Evolutionary conservation across 1,140 invertebrate genomes (phyloP).

Genomic region (Drosophila murphyi): DNA sequence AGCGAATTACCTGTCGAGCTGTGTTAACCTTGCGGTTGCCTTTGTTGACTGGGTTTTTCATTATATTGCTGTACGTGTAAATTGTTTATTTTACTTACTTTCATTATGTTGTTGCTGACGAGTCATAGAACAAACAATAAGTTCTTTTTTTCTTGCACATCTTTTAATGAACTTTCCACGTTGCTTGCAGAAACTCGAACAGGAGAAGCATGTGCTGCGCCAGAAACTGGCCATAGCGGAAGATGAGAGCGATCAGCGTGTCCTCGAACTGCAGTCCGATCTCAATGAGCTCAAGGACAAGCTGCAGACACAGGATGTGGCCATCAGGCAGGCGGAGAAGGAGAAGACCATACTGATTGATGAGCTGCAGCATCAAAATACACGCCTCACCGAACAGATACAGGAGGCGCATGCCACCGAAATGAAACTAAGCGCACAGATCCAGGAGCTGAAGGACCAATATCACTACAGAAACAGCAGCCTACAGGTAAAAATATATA

Average conservation of each 20-base stretch:
- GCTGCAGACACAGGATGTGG: slow-evolving; percentile 85
- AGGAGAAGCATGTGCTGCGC: slow-evolving; percentile 94
- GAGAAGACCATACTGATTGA: slow-evolving; percentile 92
- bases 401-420: slow-evolving; percentile 93
- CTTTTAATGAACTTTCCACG: slow-evolving; percentile 71
- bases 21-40: slow-evolving; percentile 71
- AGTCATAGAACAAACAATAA: slow-evolving; percentile 72
- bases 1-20: slow-evolving; percentile 32
- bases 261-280: slow-evolving; percentile 94
- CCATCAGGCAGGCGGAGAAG: slow-evolving; percentile 89
- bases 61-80: slow-evolving; percentile 48
- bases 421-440: slow-evolving; percentile 91
- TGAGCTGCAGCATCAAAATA: slow-evolving; percentile 96
- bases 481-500: slow-evolving; percentile 85
- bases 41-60: slow-evolving; percentile 36
- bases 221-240: slow-evolving; percentile 93
- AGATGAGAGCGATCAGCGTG: slow-evolving; percentile 94
- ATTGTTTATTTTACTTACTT: slow-evolving; percentile 71
- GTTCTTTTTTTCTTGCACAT: slow-evolving; percentile 11
- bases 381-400: slow-evolving; percentile 93
- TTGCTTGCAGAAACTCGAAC: slow-evolving; percentile 92
- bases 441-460: slow-evolving; percentile 93
- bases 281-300: slow-evolving; percentile 90
- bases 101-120: slow-evolving; percentile 64
- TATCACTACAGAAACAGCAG: slow-evolving; percentile 92